Evolutionary conservation across 2,797 vertebrate genomes (phyloP), one percentile per base, ranked within the genome.

Genomic region (Tadarida brasiliensis): DNA sequence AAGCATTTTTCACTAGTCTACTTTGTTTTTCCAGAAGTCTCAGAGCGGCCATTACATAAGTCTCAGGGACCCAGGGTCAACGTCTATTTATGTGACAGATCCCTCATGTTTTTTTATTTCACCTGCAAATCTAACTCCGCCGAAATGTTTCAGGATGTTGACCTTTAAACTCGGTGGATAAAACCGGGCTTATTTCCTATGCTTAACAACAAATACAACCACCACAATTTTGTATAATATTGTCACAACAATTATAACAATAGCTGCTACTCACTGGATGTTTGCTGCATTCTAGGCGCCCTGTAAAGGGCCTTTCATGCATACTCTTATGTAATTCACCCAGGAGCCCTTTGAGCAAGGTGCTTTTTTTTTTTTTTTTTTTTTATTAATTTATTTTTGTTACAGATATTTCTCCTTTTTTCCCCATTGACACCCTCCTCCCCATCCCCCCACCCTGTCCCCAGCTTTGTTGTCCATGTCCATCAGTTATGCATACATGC

Each of bases 81-180:
- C 73, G 95, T 97, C 81, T 95, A 67, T 96, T 97, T 98, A 93
- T 96, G 56, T 96, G 95, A 96, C 92, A 95, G 78, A 76, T 94
- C 91, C 28, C 47, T 96, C 54, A 90, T 11, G 30, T 90, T 96
- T 96, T 88, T 95, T 97, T 97, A 95, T 97, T 95, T 95, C 95
- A 91, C 81, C 94, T 88, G 88, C 95, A 97, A 97, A 91, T 81
- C 93, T 86, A 96, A 93, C 74, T 61, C 89, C 26, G 56, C 49
- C 51, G 93, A 95, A 94, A 95, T 95, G 57, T 94, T 97, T 96
- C 83, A 93, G 65, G 87, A 91, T 94, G 81, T 78, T 96, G 96
- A 93, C 92, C 91, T 98, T 95, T 96, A 96, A 95, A 76, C 30
- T 57, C 70, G 49, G 1, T 70, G 86, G 89, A 88, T 92, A 91